phyloP scores from a whole-genome alignment of 2,113 vertebrate species.

The Grammomys surdaster region DNA sequence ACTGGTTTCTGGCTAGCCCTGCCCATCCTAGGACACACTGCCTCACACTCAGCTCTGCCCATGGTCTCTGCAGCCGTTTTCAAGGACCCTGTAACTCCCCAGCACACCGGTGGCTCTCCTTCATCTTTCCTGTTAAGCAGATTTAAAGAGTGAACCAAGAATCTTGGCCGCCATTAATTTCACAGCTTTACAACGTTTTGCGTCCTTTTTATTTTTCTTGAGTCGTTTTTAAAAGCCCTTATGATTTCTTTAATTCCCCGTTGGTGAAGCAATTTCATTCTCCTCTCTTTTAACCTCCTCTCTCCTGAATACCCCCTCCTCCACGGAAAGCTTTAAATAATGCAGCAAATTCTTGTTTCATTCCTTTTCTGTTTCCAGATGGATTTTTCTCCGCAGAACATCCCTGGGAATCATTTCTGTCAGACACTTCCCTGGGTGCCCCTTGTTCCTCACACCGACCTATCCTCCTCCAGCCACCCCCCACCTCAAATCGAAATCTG shows the following conservation, averaged over 20 bases:
- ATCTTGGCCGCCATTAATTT: slow-evolving; percentile 79
- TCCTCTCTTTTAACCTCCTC: slow-evolving; percentile 65
- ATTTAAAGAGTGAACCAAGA: slow-evolving; percentile 74
- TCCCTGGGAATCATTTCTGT: slow-evolving; percentile 78
- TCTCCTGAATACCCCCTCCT: slow-evolving; percentile 55
- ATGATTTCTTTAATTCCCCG: slow-evolving; percentile 78
- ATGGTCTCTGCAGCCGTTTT: slow-evolving; percentile 26
- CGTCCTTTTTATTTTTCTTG: slow-evolving; percentile 57
- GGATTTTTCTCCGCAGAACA: slow-evolving; percentile 75
- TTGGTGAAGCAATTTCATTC: slow-evolving; percentile 71
- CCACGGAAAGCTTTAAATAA: slow-evolving; percentile 78
- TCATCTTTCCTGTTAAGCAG: slow-evolving; percentile 75
- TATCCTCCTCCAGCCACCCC: background rate
- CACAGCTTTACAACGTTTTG: slow-evolving; percentile 74
- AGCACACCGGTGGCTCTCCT: slow-evolving; percentile 73
- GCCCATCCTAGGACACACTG: slow-evolving; percentile 44
- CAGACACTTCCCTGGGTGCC: slow-evolving; percentile 65
- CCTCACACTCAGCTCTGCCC: background rate
- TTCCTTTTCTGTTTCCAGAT: slow-evolving; percentile 82
- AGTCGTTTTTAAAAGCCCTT: slow-evolving; percentile 73
- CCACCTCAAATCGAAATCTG: slow-evolving; percentile 58
- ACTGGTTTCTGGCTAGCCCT: background rate
- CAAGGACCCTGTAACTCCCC: slow-evolving; percentile 64
- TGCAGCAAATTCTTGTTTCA: slow-evolving; percentile 81
- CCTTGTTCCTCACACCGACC: slow-evolving; percentile 57